These are phyloP conservation scores for Siderastrea radians DNA, from an alignment of 92 coral and sea anemone species.

Conservation along the genomic window DNA sequence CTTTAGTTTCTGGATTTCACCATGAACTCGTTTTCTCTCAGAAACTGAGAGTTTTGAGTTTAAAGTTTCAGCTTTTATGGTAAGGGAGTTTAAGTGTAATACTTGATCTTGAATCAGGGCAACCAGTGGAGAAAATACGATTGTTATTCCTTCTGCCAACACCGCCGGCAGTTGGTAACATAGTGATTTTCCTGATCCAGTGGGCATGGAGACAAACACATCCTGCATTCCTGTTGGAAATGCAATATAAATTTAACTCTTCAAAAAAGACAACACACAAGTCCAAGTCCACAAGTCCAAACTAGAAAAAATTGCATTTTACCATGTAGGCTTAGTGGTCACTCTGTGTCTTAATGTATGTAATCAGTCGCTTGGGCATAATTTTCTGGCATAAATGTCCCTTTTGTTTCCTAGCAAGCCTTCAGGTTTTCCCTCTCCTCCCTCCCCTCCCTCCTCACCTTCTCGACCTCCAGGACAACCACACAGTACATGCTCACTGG, in stretches of 20 bases:
- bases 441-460: too few species aligned
- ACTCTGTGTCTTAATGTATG: too few species aligned
- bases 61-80: constrained; percentile 81
- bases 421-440: too few species aligned
- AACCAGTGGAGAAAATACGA: constrained; percentile 94
- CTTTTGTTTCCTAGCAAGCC: too few species aligned
- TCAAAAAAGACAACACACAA: neutral
- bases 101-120: constrained; percentile 98
- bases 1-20: constrained; percentile 74
- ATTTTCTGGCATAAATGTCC: too few species aligned
- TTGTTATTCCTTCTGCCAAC: constrained; percentile 80
- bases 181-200: constrained; percentile 97
- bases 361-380: too few species aligned
- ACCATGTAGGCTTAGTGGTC: too few species aligned
- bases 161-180: constrained; percentile 94
- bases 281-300: neutral
- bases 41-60: constrained; percentile 84
- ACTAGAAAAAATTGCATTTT: too few species aligned
- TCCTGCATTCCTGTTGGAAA: constrained; percentile 81
- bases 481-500: too few species aligned
- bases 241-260: neutral
- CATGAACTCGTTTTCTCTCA: constrained; percentile 79
- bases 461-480: too few species aligned
- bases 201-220: constrained; percentile 97
- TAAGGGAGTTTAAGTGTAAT: constrained; percentile 66